phyloP scores from a whole-genome alignment of 1,140 invertebrate species.

The Drosophila murphyi region DNA sequence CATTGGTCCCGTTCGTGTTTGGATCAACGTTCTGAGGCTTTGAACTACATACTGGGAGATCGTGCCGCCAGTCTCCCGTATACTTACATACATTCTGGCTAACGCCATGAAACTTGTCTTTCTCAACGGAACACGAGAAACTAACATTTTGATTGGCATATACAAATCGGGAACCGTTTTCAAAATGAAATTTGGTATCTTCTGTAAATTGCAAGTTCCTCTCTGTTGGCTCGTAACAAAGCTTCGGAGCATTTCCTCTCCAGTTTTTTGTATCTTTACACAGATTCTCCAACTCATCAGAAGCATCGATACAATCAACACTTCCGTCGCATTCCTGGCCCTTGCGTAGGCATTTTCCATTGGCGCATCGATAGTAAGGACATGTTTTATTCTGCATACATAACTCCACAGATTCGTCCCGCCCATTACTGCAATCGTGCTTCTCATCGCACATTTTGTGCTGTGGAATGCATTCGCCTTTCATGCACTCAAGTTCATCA shows the following conservation, averaged over 20 bases:
- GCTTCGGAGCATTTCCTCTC: not conserved
- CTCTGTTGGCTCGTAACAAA: constrained; percentile 16
- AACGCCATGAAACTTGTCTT: fast-evolving
- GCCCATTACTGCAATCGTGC: constrained; percentile 30
- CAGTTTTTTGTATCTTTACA: not conserved
- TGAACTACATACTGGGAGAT: not conserved
- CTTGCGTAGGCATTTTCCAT: not conserved
- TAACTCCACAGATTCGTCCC: constrained; percentile 32
- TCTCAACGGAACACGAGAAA: constrained; percentile 1
- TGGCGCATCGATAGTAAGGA: constrained; percentile 30
- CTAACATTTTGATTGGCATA: constrained; percentile 24
- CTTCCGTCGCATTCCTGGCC: not conserved
- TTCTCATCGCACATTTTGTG: constrained; percentile 4
- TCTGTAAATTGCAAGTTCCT: not conserved
- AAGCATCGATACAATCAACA: constrained; percentile 37
- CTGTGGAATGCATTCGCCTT: not conserved
- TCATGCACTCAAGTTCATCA: not conserved
- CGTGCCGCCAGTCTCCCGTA: constrained; percentile 6
- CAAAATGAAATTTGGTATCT: not conserved
- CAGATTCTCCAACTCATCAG: constrained; percentile 4
- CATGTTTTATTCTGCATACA: not conserved
- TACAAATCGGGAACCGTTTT: not conserved
- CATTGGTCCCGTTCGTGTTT: constrained; percentile 22
- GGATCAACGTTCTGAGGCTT: not conserved
- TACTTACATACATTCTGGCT: constrained; percentile 28